Percentiles rank a stretch among this genome's conserved stretches.
Conservation (phyloP, 2,888 invertebrate genomes). For the Agrochola macilenta region DNA sequence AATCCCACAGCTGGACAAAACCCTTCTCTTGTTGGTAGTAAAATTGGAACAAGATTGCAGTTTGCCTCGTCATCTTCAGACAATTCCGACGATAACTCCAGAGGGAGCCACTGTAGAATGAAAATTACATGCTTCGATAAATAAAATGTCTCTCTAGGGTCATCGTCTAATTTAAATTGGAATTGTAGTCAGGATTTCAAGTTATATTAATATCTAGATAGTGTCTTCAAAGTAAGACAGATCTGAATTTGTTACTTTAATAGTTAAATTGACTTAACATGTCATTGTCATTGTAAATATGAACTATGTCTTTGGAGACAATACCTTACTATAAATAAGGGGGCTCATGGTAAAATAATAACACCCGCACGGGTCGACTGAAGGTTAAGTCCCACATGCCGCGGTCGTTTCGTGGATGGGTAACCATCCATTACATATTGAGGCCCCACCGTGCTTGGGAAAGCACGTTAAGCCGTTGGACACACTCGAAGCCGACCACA, state of each 20-base stretch:
- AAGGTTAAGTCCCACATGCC: neutral
- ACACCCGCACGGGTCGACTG: neutral
- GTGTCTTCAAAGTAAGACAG: neutral
- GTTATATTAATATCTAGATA: neutral
- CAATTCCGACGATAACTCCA: conserved; percentile 32
- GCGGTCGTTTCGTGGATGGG: neutral
- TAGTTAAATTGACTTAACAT: neutral
- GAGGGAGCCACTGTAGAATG: conserved; percentile 28
- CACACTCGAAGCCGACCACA: no score
- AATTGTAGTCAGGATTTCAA: conserved; percentile 16
- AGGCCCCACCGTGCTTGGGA: no score
- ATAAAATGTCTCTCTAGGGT: conserved; percentile 12
- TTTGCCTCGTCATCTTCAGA: conserved; percentile 28
- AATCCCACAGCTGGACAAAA: neutral
- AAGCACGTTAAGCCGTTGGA: no score
- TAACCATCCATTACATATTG: no score
- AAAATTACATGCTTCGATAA: conserved; percentile 36
- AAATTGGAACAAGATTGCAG: conserved; percentile 28
- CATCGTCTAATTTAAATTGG: conserved; percentile 34
- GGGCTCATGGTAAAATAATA: neutral
- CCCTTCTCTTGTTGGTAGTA: neutral
- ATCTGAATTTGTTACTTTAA: neutral
- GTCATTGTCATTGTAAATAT: neutral
- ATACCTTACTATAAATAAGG: neutral
- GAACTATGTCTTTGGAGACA: no score